A percentile compares a stretch with the other conserved stretches of the same genome.
Conservation (phyloP, 2,888 invertebrate species). For the Apotomis turbidana region DNA sequence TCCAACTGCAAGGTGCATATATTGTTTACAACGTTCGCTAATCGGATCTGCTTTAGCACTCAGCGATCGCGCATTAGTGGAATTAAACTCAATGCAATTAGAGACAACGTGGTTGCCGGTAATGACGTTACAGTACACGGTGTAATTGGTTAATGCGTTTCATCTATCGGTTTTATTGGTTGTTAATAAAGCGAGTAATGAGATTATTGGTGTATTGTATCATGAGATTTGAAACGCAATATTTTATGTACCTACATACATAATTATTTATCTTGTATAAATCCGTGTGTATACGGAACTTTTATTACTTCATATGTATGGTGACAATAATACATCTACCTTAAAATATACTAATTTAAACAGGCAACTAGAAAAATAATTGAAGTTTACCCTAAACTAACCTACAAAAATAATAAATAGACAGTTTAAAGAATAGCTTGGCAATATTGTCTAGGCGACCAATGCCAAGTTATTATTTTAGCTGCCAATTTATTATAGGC, state of each 20-base stretch:
- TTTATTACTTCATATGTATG: no score
- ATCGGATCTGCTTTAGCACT: constrained; percentile 63
- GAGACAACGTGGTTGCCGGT: constrained; percentile 58
- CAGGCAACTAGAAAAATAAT: no score
- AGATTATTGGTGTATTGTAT: constrained; percentile 6
- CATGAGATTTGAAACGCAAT: not conserved
- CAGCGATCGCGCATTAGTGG: constrained; percentile 60
- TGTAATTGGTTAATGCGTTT: constrained; percentile 45
- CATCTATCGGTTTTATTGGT: constrained; percentile 36
- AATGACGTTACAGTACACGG: constrained; percentile 52
- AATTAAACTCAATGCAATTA: constrained; percentile 73
- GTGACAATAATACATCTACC: no score
- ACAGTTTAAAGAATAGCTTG: no score
- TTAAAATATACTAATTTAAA: no score
- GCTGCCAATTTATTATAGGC: no score
- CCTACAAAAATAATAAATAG: no score
- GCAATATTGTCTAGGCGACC: no score
- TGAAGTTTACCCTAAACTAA: no score
- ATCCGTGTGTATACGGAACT: no score
- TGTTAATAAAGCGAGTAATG: constrained; percentile 20
- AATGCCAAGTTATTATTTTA: no score
- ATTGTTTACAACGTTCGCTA: constrained; percentile 47
- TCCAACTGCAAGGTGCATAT: constrained; percentile 18
- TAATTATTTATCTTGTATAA: no score
- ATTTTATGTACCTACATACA: not conserved